phyloP scores from a whole-genome alignment of 2,113 vertebrate species.

The Callorhinus ursinus region DNA sequence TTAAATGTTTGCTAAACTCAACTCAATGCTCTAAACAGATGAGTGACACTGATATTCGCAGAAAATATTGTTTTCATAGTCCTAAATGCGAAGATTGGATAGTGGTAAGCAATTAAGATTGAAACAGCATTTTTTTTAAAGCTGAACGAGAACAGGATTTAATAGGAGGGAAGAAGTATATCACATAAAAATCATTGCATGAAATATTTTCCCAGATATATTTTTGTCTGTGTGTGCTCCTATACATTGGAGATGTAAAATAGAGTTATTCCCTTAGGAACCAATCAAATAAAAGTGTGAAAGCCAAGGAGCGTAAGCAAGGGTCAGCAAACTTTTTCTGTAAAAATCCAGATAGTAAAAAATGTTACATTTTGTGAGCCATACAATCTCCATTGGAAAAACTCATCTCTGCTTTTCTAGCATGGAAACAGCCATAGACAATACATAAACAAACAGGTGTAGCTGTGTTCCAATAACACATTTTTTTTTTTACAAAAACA shows the following conservation, averaged over 20 bases:
- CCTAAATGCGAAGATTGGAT: not conserved
- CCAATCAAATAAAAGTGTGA: not conserved
- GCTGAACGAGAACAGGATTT: not conserved
- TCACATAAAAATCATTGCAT: not conserved
- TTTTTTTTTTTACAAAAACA: not conserved
- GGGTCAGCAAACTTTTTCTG: not conserved
- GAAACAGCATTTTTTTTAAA: conserved; percentile 10
- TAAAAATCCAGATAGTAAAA: conserved; percentile 12
- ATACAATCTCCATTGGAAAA: not conserved
- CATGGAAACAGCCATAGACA: not conserved
- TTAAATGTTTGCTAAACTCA: not conserved
- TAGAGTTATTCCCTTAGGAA: not conserved
- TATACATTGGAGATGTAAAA: not conserved
- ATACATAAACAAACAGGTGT: not conserved
- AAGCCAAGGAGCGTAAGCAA: not conserved
- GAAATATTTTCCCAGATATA: not conserved
- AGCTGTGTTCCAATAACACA: not conserved
- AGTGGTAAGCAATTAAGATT: not conserved
- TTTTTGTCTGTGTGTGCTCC: not conserved
- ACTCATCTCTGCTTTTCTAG: not conserved
- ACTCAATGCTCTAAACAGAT: not conserved
- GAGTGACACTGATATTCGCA: not conserved
- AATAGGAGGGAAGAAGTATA: not conserved
- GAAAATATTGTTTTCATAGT: conserved; percentile 8
- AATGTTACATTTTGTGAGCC: not conserved